These are phyloP conservation scores for Gonatopus flavifemur DNA, from an alignment of 1,140 invertebrate genomes.

Conservation along the genomic window DNA sequence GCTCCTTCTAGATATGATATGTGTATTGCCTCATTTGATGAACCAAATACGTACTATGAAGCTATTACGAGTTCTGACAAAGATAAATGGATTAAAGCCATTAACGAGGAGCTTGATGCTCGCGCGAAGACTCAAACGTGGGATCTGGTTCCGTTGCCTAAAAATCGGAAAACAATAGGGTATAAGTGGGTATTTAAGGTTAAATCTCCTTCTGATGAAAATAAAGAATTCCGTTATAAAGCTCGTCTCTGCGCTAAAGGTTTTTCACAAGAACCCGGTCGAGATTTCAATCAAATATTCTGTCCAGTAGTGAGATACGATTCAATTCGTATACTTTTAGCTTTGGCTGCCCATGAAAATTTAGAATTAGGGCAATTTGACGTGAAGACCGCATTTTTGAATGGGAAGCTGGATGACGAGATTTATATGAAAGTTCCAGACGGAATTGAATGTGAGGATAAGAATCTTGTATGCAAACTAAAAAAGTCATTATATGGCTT, in stretches of 20 bases:
- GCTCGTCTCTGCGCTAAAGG: constrained; percentile 2
- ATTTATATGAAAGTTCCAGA: constrained; percentile 41
- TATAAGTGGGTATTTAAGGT: constrained; percentile 36
- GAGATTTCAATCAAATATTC: not conserved
- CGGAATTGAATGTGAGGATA: constrained; percentile 12
- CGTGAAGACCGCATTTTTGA: too few species aligned
- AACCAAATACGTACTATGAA: constrained; percentile 29
- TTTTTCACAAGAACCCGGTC: not conserved
- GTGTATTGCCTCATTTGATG: constrained; percentile 12
- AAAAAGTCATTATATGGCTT: constrained; percentile 35
- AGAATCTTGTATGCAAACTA: constrained; percentile 15
- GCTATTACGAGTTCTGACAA: constrained; percentile 30
- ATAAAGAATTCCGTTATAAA: not conserved
- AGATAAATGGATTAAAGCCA: constrained; percentile 39
- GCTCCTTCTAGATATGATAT: constrained; percentile 4
- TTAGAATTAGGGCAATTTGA: not conserved
- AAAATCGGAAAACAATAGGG: constrained; percentile 21
- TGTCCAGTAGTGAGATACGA: not conserved
- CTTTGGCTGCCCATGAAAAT: not conserved
- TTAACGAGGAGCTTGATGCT: constrained; percentile 37
- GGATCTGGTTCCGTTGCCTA: constrained; percentile 24
- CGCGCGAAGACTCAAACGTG: constrained; percentile 41
- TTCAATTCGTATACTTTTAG: not conserved
- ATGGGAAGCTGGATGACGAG: too few species aligned
- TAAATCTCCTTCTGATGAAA: not conserved